A percentile compares a stretch with the other conserved stretches of the same genome.
Evolutionary conservation across 2,888 invertebrate species (phyloP).

Genomic region (Dione juno): DNA sequence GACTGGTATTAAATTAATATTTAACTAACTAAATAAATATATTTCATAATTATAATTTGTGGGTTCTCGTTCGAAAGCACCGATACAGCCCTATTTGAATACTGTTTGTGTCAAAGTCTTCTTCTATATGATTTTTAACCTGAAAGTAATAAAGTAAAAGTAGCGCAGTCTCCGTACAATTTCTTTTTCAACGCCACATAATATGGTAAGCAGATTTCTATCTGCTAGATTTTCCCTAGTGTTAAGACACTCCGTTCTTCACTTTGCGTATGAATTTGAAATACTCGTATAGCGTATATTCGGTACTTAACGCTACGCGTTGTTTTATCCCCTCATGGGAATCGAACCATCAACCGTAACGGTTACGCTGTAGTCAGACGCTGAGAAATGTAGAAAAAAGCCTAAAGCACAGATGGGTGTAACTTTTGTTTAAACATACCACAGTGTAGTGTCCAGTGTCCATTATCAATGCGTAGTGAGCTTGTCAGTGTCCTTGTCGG

Average conservation of each 20-base stretch:
- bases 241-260: background rate
- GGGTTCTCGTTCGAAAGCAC: slow-evolving; percentile 19
- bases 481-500: slow-evolving; percentile 73
- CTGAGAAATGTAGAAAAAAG: too few species aligned
- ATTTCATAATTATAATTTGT: slow-evolving; percentile 5
- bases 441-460: slow-evolving; percentile 24
- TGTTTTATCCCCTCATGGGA: background rate
- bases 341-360: background rate
- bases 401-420: too few species aligned
- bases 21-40: slow-evolving; percentile 25
- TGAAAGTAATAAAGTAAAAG: slow-evolving; percentile 1
- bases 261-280: background rate
- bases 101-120: slow-evolving; percentile 17
- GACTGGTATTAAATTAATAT: slow-evolving; percentile 3
- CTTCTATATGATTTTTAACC: background rate
- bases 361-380: too few species aligned
- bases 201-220: too few species aligned
- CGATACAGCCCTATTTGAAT: slow-evolving; percentile 11
- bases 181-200: too few species aligned
- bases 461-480: slow-evolving; percentile 58
- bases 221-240: too few species aligned
- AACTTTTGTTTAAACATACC: background rate
- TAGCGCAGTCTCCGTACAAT: too few species aligned
- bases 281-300: background rate
- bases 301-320: background rate